A percentile compares a stretch with the other conserved stretches of the same genome.
These are phyloP conservation scores for Rhea pennata DNA, from an alignment of 2,113 vertebrate genomes.

Conservation along the genomic window DNA sequence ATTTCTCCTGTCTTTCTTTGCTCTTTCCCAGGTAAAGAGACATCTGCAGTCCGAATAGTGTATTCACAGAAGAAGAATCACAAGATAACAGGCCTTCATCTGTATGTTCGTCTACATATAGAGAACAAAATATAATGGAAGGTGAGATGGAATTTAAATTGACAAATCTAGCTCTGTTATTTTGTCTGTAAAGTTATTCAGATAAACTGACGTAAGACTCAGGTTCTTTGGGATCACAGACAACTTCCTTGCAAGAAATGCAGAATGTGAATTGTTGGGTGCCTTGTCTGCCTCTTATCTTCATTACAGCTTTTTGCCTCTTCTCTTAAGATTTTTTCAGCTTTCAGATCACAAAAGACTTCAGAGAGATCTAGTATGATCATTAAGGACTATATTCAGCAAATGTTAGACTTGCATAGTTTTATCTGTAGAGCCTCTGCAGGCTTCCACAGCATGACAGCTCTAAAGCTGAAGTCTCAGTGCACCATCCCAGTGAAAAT, in stretches of 20 bases:
- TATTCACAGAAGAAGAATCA: conserved; percentile 6
- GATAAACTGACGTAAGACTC: neutral
- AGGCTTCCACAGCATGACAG: neutral
- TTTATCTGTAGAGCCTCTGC: neutral
- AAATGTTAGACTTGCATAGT: conserved; percentile 23
- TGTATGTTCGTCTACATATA: neutral
- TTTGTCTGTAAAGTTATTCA: conserved; percentile 38
- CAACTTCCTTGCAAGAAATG: conserved; percentile 12
- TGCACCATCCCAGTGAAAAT: neutral
- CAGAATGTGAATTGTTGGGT: neutral
- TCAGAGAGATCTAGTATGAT: conserved; percentile 32
- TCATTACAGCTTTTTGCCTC: conserved; percentile 19
- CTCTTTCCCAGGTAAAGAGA: neutral
- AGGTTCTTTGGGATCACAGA: neutral
- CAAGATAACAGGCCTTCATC: conserved; percentile 17
- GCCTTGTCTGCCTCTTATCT: neutral
- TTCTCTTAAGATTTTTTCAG: neutral
- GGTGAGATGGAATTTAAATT: conserved; percentile 30
- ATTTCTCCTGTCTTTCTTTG: neutral
- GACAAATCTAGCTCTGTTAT: neutral
- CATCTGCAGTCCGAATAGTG: neutral
- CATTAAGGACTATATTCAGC: conserved; percentile 38
- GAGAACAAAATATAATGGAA: conserved; percentile 33
- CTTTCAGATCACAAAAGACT: conserved; percentile 36
- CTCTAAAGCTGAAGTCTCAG: neutral